A percentile compares a stretch with the other conserved stretches of the same genome.
phyloP scores from a whole-genome alignment of 2,113 vertebrate species.

The Condylura cristata region DNA sequence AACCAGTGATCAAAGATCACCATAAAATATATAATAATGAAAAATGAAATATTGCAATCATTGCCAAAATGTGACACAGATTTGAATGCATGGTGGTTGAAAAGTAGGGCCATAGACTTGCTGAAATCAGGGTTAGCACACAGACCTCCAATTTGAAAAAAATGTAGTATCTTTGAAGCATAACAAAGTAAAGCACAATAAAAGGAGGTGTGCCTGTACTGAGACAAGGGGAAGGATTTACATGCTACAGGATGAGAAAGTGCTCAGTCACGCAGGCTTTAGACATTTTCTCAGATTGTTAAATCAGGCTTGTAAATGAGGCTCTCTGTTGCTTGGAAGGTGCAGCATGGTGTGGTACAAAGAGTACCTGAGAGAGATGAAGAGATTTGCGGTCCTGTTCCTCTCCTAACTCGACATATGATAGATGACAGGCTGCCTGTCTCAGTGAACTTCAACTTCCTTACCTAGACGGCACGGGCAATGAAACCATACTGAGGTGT shows the following conservation, averaged over 20 bases:
- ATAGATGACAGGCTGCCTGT: neutral
- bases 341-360: neutral
- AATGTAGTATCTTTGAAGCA: neutral
- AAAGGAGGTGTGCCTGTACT: too few species aligned
- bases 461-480: neutral
- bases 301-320: neutral
- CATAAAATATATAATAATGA: too few species aligned
- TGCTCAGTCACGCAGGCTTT: neutral
- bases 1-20: too few species aligned
- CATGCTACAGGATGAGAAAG: neutral
- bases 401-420: neutral
- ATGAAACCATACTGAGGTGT: neutral
- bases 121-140: too few species aligned
- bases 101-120: too few species aligned
- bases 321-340: neutral
- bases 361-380: neutral
- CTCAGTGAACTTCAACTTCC: neutral
- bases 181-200: too few species aligned
- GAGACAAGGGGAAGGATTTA: neutral
- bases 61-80: too few species aligned
- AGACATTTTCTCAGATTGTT: neutral
- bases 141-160: neutral
- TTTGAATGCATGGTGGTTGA: too few species aligned
- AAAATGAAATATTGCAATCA: too few species aligned
- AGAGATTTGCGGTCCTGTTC: neutral